Evolutionary conservation across 2,113 vertebrate genomes (phyloP), one percentile per base, ranked within the genome.

Genomic region (Anarhynchus alexandrinus): DNA sequence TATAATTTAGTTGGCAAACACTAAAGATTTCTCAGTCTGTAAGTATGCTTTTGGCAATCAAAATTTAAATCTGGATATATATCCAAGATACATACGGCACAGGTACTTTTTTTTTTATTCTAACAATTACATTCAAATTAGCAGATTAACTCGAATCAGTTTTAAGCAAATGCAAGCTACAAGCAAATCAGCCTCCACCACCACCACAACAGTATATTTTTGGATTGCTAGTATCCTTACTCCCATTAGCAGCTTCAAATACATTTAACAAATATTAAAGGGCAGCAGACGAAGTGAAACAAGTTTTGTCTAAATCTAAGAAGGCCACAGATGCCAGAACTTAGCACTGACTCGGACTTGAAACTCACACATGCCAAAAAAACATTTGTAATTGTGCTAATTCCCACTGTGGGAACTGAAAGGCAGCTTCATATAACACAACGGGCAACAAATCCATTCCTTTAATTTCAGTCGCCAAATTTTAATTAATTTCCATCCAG

Each of bases 1-100:
- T 89, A 94, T 93, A 96, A 96, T 96, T 94, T 88, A 90, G 93
- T 96, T 96, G 87, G 94, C 92, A 96, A 97, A 96, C 87, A 96
- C 62, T 61, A 70, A 93, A 93, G 94, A 96, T 96, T 58, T 89
- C 78, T 93, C 90, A 62, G 87, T 70, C 90, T 88, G 38, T 45
- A 96, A 96, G 86, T 69, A 70, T 38, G 87, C 67, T 96, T 96
- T 94, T 84, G 94, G 95, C 87, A 95, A 96, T 91, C 91, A 96
- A 95, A 94, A 94, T 94, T 93, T 86, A 94, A 94, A 96, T 96
- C 78, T 80, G 70, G 34, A 80, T 85, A 82, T 45, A 79, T 51
- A 93, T 62, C 43, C 21, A 7, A 81, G 81, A 86, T 55, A 86
- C 5, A 38, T 52, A 93, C 0, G 3, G 62, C 71, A 91, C 29